A percentile compares a stretch with the other conserved stretches of the same genome.
Evolutionary conservation across 2,113 vertebrate species (phyloP).

Genomic region (Thinocorus orbignyianus): DNA sequence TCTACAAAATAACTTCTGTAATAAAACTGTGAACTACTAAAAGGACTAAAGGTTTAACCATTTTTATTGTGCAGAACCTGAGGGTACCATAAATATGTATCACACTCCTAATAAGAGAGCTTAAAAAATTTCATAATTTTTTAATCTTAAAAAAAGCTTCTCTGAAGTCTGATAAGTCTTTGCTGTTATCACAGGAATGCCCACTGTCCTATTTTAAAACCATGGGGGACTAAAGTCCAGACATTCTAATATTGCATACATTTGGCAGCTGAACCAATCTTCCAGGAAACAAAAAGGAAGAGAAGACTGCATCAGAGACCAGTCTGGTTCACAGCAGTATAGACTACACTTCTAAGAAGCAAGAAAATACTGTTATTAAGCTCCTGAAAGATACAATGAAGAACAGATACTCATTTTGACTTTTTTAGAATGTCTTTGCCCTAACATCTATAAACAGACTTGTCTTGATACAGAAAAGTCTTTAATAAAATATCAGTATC

Average conservation of each 20-base stretch:
- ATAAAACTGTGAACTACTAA: slow-evolving; percentile 81
- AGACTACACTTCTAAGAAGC: not conserved
- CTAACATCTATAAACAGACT: not conserved
- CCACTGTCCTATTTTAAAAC: slow-evolving; percentile 7
- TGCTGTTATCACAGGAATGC: not conserved
- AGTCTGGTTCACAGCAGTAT: not conserved
- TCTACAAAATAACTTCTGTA: slow-evolving; percentile 82
- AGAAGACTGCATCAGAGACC: not conserved
- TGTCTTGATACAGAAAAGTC: not conserved
- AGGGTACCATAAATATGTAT: slow-evolving; percentile 74
- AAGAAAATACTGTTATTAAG: not conserved
- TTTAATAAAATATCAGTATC: not conserved
- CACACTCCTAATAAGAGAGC: slow-evolving; percentile 59
- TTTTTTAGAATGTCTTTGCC: not conserved
- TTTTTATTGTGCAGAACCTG: slow-evolving; percentile 73
- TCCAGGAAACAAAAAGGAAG: not conserved
- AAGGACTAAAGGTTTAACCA: slow-evolving; percentile 79
- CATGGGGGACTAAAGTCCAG: not conserved
- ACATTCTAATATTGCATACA: not conserved
- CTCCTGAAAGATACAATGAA: not conserved
- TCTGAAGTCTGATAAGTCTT: slow-evolving; percentile 9
- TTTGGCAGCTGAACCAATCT: not conserved
- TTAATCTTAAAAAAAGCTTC: slow-evolving; percentile 56
- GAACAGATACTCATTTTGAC: not conserved
- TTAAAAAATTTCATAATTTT: slow-evolving; percentile 73